These are phyloP conservation scores for Plectrocnemia conspersa DNA, from an alignment of 1,140 invertebrate genomes.

Conservation along the genomic window DNA sequence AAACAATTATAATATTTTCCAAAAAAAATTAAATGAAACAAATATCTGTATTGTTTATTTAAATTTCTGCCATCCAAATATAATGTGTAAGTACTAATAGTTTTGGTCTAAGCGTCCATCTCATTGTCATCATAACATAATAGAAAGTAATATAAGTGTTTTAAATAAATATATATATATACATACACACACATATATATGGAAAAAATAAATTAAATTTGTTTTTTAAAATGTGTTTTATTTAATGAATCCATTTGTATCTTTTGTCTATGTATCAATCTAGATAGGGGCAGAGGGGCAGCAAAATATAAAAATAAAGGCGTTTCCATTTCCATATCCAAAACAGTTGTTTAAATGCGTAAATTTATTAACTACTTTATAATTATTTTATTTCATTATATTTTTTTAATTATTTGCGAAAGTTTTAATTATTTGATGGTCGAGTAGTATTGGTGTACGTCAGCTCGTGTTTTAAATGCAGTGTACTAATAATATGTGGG, in stretches of 20 bases:
- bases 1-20: constrained; percentile 8
- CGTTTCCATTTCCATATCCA: no score
- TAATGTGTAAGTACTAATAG: constrained; percentile 32
- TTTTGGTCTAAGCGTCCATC: constrained; percentile 36
- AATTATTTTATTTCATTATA: no score
- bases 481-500: no score
- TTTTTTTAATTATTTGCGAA: no score
- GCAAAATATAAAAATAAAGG: no score
- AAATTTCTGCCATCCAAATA: constrained; percentile 35
- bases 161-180: constrained; percentile 34
- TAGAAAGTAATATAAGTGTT: constrained; percentile 36
- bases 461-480: no score
- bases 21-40: no score
- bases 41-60: constrained; percentile 20
- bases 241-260: constrained; percentile 1
- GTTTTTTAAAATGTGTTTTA: constrained; percentile 31
- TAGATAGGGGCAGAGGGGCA: no score
- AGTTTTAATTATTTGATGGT: no score
- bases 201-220: constrained; percentile 32
- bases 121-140: constrained; percentile 35
- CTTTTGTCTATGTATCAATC: not conserved
- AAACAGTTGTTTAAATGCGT: no score
- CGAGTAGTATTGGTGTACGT: no score
- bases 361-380: no score
- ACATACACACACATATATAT: constrained; percentile 22